Percentiles rank a stretch among this genome's conserved stretches.
These are phyloP conservation scores for Leucophenga maculata DNA, from an alignment of 2,888 invertebrate genomes.

Conservation along the genomic window DNA sequence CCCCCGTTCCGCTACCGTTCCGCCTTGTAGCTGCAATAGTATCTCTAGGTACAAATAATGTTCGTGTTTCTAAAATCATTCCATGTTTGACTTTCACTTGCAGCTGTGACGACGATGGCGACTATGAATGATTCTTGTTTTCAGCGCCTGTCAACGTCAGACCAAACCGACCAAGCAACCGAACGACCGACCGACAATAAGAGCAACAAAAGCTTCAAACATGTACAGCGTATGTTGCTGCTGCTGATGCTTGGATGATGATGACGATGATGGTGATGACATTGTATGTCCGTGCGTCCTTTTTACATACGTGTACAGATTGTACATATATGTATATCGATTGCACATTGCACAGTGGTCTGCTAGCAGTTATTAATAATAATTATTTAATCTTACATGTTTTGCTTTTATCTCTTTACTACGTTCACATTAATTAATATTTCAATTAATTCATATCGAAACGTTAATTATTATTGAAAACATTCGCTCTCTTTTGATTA, in stretches of 20 bases:
- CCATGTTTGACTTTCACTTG: constrained; percentile 61
- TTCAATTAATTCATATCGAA: too few species aligned
- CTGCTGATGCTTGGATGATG: too few species aligned
- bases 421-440: too few species aligned
- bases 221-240: too few species aligned
- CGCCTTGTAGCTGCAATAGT: too few species aligned
- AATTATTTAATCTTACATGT: background rate
- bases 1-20: too few species aligned
- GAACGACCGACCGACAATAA: constrained; percentile 41
- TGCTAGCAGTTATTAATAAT: background rate
- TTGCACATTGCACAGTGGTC: constrained; percentile 41
- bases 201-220: background rate
- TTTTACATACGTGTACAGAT: constrained; percentile 43
- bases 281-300: constrained; percentile 16
- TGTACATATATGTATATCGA: constrained; percentile 54
- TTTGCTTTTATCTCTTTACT: too few species aligned
- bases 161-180: too few species aligned
- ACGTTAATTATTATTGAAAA: too few species aligned
- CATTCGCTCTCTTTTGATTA: too few species aligned
- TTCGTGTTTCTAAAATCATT: constrained; percentile 35
- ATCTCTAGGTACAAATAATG: too few species aligned
- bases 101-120: constrained; percentile 56
- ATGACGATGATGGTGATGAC: constrained; percentile 30
- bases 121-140: constrained; percentile 11
- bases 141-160: constrained; percentile 50